Conservation (phyloP, 2,797 vertebrate genomes). For the Chloroceryle inda region DNA sequence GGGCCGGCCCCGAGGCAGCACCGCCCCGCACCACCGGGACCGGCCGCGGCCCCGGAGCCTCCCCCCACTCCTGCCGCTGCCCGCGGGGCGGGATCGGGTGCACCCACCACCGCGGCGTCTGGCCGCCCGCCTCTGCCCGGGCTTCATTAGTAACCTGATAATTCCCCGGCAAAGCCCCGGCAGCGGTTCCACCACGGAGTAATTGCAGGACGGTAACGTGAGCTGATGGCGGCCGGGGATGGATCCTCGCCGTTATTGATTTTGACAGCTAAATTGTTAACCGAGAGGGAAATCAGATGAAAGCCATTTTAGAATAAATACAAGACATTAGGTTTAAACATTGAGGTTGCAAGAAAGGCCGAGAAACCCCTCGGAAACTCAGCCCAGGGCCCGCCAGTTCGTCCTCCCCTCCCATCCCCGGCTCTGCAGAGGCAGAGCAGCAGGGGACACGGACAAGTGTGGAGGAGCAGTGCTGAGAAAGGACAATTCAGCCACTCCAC, state of each 20-base stretch:
- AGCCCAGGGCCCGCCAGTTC: background rate
- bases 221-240: conserved; percentile 79
- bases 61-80: background rate
- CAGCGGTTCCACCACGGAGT: conserved; percentile 75
- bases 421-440: background rate
- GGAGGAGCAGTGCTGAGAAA: background rate
- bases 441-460: background rate
- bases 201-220: conserved; percentile 82
- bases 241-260: conserved; percentile 78
- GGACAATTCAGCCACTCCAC: background rate
- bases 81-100: background rate
- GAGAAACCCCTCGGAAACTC: background rate
- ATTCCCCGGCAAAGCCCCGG: conserved; percentile 78
- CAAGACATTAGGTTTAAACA: conserved; percentile 77
- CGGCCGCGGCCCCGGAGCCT: background rate
- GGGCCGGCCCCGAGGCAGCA: background rate
- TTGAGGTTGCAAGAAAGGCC: conserved; percentile 62
- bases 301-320: conserved; percentile 82
- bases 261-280: conserved; percentile 84
- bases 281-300: conserved; percentile 81
- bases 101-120: conserved; percentile 50
- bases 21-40: background rate
- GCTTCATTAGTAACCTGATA: conserved; percentile 80
- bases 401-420: background rate
- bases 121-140: conserved; percentile 53